phyloP scores from a whole-genome alignment of 2,888 invertebrate genomes.

The Oegoconia quadripuncta region DNA sequence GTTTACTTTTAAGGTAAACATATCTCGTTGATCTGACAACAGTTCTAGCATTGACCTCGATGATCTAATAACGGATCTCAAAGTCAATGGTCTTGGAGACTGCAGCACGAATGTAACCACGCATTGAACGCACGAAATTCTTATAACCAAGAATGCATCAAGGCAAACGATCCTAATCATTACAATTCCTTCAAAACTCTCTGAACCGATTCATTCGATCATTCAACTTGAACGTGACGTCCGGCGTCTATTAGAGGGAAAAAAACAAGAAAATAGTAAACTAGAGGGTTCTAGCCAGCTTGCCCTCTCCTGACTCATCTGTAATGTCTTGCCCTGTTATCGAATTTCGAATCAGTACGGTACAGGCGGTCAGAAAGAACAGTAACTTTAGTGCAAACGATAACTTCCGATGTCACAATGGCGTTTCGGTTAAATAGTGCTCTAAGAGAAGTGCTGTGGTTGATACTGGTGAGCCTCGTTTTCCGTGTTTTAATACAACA shows the following conservation, averaged over 20 bases:
- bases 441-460: constrained; percentile 34
- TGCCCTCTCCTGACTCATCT: constrained; percentile 50
- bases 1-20: constrained; percentile 59
- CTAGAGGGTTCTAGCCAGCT: constrained; percentile 40
- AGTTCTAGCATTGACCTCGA: constrained; percentile 24
- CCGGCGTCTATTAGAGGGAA: constrained; percentile 44
- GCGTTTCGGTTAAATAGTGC: constrained; percentile 30
- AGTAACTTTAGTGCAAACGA: constrained; percentile 35
- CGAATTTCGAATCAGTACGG: constrained; percentile 47
- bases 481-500: constrained; percentile 4
- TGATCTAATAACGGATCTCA: constrained; percentile 21
- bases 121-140: no score
- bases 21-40: constrained; percentile 43
- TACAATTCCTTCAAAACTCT: constrained; percentile 32
- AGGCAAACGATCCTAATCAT: constrained; percentile 2
- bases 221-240: constrained; percentile 70
- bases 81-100: constrained; percentile 4
- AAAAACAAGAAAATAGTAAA: constrained; percentile 38
- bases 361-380: constrained; percentile 42
- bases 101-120: no score
- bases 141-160: no score
- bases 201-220: constrained; percentile 52
- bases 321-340: constrained; percentile 42
- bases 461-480: constrained; percentile 35
- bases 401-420: constrained; percentile 34